These are phyloP conservation scores for Agapornis roseicollis DNA, from an alignment of 2,113 vertebrate species.

Conservation along the genomic window DNA sequence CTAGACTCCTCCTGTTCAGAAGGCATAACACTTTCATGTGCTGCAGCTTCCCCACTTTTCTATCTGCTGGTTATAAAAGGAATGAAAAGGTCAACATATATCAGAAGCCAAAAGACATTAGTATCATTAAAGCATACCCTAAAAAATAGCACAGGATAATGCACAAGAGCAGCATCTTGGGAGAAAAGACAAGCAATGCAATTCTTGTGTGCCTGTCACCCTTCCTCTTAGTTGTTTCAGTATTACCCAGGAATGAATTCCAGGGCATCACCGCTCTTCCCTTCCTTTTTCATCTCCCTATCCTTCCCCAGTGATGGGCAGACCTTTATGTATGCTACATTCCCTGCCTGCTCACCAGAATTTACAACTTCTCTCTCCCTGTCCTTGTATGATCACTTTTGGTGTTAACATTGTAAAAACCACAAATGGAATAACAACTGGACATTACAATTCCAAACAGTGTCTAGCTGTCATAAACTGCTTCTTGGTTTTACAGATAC, in stretches of 20 bases:
- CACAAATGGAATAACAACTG: background rate
- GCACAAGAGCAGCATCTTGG: accelerated
- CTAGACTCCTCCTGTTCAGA: background rate
- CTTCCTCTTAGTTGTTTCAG: background rate
- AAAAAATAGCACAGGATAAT: accelerated
- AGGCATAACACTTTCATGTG: background rate
- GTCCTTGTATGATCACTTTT: background rate
- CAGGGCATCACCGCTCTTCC: background rate
- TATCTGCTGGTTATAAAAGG: background rate
- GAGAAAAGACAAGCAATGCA: background rate
- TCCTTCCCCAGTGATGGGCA: background rate
- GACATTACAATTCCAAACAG: background rate
- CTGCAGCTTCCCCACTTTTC: background rate
- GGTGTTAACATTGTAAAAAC: background rate
- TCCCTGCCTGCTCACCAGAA: background rate
- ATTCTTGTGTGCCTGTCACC: accelerated
- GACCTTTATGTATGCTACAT: background rate
- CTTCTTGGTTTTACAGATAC: background rate
- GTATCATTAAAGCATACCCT: background rate
- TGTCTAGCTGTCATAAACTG: background rate
- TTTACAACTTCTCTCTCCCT: background rate
- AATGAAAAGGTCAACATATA: background rate
- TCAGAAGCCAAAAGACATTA: background rate
- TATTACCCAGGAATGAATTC: background rate
- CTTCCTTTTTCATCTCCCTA: background rate